phyloP scores from a whole-genome alignment of 2,797 vertebrate genomes.

The Pogoniulus pusillus region DNA sequence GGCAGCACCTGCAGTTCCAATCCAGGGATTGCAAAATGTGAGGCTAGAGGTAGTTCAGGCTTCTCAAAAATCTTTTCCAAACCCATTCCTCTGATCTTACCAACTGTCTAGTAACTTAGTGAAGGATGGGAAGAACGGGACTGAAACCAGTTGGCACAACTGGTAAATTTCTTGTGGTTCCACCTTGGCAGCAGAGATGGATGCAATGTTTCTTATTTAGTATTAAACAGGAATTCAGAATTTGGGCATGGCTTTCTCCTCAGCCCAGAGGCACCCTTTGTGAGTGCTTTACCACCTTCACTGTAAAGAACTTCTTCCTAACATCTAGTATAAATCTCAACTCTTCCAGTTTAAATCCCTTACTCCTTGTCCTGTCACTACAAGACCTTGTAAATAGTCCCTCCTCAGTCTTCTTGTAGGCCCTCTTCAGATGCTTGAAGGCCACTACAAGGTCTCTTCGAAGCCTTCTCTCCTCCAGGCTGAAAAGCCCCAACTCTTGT shows the following conservation, averaged over 20 bases:
- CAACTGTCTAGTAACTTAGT: background rate
- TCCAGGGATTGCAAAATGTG: fast-evolving
- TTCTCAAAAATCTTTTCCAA: background rate
- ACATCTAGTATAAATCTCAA: too few species aligned
- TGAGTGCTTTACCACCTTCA: background rate
- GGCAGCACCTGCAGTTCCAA: background rate
- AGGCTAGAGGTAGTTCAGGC: background rate
- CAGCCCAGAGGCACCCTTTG: background rate
- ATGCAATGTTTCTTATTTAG: background rate
- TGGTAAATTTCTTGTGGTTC: background rate
- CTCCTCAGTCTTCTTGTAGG: too few species aligned
- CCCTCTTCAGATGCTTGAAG: too few species aligned
- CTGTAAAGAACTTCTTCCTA: too few species aligned
- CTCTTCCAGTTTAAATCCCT: too few species aligned
- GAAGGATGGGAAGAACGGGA: background rate
- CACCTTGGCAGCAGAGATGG: background rate
- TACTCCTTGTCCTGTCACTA: too few species aligned
- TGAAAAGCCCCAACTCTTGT: too few species aligned
- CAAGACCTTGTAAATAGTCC: too few species aligned
- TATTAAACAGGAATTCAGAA: background rate
- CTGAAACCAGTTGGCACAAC: background rate
- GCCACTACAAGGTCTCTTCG: too few species aligned
- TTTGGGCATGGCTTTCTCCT: background rate
- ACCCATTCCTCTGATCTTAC: background rate
- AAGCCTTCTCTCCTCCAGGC: too few species aligned